Evolutionary conservation across 2,113 vertebrate genomes (phyloP).

Genomic region (Tricholaema leucomelas): DNA sequence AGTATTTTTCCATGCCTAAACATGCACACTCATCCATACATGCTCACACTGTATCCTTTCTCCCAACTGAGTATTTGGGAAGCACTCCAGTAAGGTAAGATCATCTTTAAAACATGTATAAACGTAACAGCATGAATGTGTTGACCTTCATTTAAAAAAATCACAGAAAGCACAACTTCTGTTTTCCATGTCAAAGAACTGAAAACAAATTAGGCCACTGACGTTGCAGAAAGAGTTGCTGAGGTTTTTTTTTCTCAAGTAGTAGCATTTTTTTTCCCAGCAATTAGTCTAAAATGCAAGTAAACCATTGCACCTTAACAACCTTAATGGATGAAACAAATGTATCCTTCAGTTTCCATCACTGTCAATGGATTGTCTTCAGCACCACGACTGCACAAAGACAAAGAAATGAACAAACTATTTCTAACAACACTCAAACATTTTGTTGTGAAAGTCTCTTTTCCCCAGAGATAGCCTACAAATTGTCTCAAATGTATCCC

Average conservation of each 20-base stretch:
- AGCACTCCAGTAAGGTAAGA: conserved; percentile 32
- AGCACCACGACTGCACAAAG: background rate
- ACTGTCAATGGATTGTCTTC: background rate
- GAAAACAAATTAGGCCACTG: conserved; percentile 2
- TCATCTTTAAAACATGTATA: conserved; percentile 41
- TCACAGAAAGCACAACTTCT: conserved; percentile 25
- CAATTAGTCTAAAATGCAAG: background rate
- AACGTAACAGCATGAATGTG: background rate
- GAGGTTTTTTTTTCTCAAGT: background rate
- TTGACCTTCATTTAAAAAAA: conserved; percentile 21
- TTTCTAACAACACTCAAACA: background rate
- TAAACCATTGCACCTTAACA: background rate
- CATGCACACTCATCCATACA: background rate
- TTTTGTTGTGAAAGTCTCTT: conserved; percentile 41
- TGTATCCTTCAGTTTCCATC: background rate
- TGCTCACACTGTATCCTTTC: background rate
- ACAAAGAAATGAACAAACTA: conserved; percentile 3
- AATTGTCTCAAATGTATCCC: conserved; percentile 61
- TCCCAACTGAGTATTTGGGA: conserved; percentile 29
- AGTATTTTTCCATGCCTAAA: conserved; percentile 63
- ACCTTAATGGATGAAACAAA: background rate
- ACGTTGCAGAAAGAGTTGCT: background rate
- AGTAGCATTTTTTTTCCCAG: background rate
- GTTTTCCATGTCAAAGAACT: conserved; percentile 3
- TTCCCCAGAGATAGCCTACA: conserved; percentile 57